phyloP scores from a whole-genome alignment of 2,888 invertebrate genomes.

The Volucella bombylans region DNA sequence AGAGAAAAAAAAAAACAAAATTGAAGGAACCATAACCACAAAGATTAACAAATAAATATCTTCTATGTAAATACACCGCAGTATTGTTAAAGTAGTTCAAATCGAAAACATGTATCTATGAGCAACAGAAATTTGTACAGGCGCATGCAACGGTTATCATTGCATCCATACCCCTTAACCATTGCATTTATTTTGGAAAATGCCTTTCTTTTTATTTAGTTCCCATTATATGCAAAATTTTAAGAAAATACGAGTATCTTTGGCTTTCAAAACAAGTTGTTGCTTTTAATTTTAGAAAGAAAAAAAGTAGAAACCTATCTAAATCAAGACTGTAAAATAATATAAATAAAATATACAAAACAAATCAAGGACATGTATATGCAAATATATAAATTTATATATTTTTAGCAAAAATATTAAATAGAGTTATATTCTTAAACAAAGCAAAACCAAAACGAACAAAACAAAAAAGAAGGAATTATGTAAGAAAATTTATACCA shows the following conservation, averaged over 20 bases:
- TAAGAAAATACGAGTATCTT: not conserved
- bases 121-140: slow-evolving; percentile 26
- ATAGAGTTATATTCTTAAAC: slow-evolving; percentile 37
- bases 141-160: not conserved
- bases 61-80: slow-evolving; percentile 63
- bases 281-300: slow-evolving; percentile 13
- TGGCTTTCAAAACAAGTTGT: slow-evolving; percentile 5
- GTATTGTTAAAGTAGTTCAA: slow-evolving; percentile 58
- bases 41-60: slow-evolving; percentile 13
- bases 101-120: slow-evolving; percentile 1
- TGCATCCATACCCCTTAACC: not conserved
- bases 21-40: slow-evolving; percentile 41
- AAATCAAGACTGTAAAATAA: slow-evolving; percentile 66
- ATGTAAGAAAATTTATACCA: slow-evolving; percentile 41
- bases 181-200: not conserved
- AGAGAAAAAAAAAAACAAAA: slow-evolving; percentile 13
- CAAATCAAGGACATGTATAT: slow-evolving; percentile 9
- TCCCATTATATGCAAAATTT: not conserved
- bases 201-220: not conserved
- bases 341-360: slow-evolving; percentile 55
- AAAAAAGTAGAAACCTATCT: slow-evolving; percentile 45
- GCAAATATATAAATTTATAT: slow-evolving; percentile 63
- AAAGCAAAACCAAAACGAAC: no score
- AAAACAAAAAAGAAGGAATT: slow-evolving; percentile 29
- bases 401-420: slow-evolving; percentile 64